Evolutionary conservation across 2,888 invertebrate genomes (phyloP), one percentile per base, ranked within the genome.

Genomic region (Orthonevra nobilis): DNA sequence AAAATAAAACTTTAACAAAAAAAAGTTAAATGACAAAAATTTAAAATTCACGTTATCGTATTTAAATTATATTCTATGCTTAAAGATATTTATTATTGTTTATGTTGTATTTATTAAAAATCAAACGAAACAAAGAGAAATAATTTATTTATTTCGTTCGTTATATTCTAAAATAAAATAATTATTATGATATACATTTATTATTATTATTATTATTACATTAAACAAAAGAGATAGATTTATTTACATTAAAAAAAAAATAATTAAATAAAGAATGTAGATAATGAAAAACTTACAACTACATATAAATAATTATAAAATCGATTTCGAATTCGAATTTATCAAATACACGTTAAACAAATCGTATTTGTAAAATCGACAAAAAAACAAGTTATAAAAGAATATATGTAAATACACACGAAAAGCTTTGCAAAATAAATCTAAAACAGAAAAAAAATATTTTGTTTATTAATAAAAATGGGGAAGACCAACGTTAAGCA

Each of bases 391-490:
- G 44, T 42, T 46, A 56, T 36, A 54, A 36, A 52, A 54, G 12
- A 23, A 69, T 56, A 73, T 61, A 61, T 79, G 79, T 79, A 79
- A 79, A 79, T 79, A 79, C 79, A 79, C 73, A 79, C 66, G 61
- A 73, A 64, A 79, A 73, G 79, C 79, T 79, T 79, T 73, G 79
- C 79, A 79, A 79, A 79, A 75, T 73, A 73, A 79, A 79, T 68
- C 61, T 73, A 64, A 61, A 75, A 77, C 34, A 56, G 54, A 70
- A 28, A 44, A 56, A 23, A 23, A n/a, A 23, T 3, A 7, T n/a
- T 14, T 14, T 28, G 32, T 38, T 48, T 40, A n/a, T 38, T 10
- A 17, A 4, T 17, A 0, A 40, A 17, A 3, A n/a, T 40, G 1
- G 1, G 10, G 7, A 9, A n/a, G 19, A n/a, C 9, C 15, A n/a